These are phyloP conservation scores for Limnephilus rhombicus DNA, from an alignment of 2,888 invertebrate species.

Conservation along the genomic window DNA sequence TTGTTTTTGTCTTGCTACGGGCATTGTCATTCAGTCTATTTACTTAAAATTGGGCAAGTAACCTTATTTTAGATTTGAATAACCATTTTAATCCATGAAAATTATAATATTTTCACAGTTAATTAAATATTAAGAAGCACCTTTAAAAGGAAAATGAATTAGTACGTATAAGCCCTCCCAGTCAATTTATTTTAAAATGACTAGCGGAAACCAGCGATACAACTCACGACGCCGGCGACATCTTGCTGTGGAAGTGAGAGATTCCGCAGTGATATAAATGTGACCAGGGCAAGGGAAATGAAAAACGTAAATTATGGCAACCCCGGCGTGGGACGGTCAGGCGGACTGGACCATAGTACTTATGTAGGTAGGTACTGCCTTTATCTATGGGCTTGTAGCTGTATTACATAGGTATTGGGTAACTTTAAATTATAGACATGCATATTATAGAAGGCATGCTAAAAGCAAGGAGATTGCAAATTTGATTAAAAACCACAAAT, in stretches of 20 bases:
- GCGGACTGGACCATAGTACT: background rate
- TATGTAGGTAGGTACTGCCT: background rate
- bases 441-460: too few species aligned
- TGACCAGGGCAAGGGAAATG: slow-evolving; percentile 60
- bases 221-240: slow-evolving; percentile 47
- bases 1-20: too few species aligned
- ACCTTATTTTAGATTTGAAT: background rate
- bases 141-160: slow-evolving; percentile 12
- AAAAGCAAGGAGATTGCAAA: too few species aligned
- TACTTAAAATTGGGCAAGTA: too few species aligned
- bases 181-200: slow-evolving; percentile 37
- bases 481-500: too few species aligned
- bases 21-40: too few species aligned
- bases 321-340: slow-evolving; percentile 47
- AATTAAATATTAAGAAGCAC: background rate
- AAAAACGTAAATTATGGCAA: slow-evolving; percentile 65
- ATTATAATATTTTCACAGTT: background rate
- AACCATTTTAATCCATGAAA: background rate
- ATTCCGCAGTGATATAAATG: slow-evolving; percentile 30
- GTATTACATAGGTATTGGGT: background rate
- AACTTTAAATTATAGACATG: background rate
- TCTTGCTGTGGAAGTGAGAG: slow-evolving; percentile 47
- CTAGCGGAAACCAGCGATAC: slow-evolving; percentile 46
- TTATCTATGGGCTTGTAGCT: background rate
- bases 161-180: background rate